Conservation (phyloP, 2,797 vertebrate species). For the Erethizon dorsatum region DNA sequence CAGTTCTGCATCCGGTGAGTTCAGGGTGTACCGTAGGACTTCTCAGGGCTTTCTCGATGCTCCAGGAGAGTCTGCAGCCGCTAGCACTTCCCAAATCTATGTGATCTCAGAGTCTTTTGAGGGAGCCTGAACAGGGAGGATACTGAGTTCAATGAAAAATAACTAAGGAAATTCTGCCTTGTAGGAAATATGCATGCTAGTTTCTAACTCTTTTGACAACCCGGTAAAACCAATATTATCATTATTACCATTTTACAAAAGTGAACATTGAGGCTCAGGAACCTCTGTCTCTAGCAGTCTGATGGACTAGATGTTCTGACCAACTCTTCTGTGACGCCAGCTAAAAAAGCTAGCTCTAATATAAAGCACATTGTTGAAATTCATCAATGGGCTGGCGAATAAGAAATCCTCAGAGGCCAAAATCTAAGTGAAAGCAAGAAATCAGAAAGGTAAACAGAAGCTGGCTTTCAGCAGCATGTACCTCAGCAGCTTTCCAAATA, state of each 20-base stretch:
- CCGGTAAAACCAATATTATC: not conserved
- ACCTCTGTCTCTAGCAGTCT: not conserved
- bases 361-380: slow-evolving; percentile 23
- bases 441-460: not conserved
- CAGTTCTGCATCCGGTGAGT: not conserved
- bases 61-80: not conserved
- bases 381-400: not conserved
- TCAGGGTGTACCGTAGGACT: not conserved
- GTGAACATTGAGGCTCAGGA: slow-evolving; percentile 21
- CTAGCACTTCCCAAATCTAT: not conserved
- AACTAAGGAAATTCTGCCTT: slow-evolving; percentile 30
- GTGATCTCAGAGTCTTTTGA: not conserved
- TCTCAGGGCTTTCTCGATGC: not conserved
- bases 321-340: not conserved
- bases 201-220: not conserved
- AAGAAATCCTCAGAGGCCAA: not conserved
- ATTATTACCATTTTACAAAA: slow-evolving; percentile 32
- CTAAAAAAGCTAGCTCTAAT: not conserved
- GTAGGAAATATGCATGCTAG: not conserved
- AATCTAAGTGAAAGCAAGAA: slow-evolving; percentile 24
- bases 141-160: slow-evolving; percentile 7
- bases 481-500: not conserved
- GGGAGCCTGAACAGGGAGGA: not conserved
- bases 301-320: not conserved
- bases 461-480: not conserved